Percentiles rank a stretch among this genome's conserved stretches.
phyloP scores from a whole-genome alignment of 1,140 invertebrate genomes.

The Yoshiicerus persimilis region DNA sequence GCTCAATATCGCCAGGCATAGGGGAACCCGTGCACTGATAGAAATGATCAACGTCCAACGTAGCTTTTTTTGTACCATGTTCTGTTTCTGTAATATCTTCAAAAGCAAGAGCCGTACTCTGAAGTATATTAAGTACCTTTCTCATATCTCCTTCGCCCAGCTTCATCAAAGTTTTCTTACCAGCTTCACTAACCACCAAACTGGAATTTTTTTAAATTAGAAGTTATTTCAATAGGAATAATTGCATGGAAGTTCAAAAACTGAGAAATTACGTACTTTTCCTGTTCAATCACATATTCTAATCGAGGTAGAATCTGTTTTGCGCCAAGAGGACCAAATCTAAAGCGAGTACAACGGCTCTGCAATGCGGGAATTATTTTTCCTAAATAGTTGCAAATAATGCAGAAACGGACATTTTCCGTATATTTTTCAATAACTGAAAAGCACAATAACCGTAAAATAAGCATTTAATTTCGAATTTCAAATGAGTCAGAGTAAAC shows the following conservation, averaged over 20 bases:
- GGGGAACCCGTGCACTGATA: conserved; percentile 97
- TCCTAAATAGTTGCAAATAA: conserved; percentile 98
- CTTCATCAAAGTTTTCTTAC: conserved; percentile 84
- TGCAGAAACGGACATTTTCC: conserved; percentile 96
- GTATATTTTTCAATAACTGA: conserved; percentile 98
- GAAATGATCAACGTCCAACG: conserved; percentile 68
- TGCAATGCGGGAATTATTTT: conserved; percentile 99
- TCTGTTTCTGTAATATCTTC: conserved; percentile 29
- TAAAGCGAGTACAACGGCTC: conserved; percentile 94
- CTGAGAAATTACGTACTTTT: conserved; percentile 66
- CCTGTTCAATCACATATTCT: conserved; percentile 78
- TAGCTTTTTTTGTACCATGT: conserved; percentile 58
- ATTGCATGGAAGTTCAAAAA: not conserved
- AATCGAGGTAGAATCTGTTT: conserved; percentile 89
- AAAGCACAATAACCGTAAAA: conserved; percentile 45
- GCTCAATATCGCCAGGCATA: conserved; percentile 82
- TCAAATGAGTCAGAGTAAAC: not conserved
- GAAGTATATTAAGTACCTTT: conserved; percentile 91
- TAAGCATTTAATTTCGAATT: not conserved
- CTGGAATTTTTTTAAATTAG: conserved; percentile 60
- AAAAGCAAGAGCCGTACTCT: conserved; percentile 86
- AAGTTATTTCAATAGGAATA: too few relatives aligned
- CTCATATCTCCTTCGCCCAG: conserved; percentile 98
- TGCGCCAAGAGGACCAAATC: conserved; percentile 85
- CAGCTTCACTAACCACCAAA: conserved; percentile 83